Evolutionary conservation across 2,113 vertebrate genomes (phyloP).

Genomic region (Propithecus coquereli): DNA sequence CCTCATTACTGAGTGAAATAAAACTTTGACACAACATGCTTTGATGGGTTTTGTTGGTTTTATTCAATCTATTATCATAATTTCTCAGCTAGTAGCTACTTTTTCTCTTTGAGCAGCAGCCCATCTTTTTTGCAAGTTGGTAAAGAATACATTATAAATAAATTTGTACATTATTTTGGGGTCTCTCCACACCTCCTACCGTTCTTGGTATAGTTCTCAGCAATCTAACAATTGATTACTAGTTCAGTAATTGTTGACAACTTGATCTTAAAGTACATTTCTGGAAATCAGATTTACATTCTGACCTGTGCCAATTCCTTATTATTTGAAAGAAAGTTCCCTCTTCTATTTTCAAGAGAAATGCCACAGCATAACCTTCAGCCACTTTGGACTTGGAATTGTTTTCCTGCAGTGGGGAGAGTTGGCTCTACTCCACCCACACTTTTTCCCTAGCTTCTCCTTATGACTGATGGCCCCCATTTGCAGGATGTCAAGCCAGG

Average conservation of each 20-base stretch:
- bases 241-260: not conserved
- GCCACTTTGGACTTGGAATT: not conserved
- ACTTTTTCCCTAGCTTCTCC: not conserved
- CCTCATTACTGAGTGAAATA: not conserved
- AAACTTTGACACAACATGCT: not conserved
- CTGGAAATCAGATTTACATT: not conserved
- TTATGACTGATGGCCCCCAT: slow-evolving; percentile 34
- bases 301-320: not conserved
- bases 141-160: not conserved
- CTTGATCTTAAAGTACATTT: not conserved
- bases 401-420: not conserved
- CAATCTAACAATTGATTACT: not conserved
- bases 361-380: not conserved
- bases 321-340: not conserved
- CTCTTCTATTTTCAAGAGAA: slow-evolving; percentile 35
- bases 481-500: slow-evolving; percentile 11
- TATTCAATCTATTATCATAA: not conserved
- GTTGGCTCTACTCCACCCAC: not conserved
- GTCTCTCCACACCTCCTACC: not conserved
- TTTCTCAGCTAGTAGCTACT: not conserved
- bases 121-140: not conserved
- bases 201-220: not conserved
- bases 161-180: not conserved
- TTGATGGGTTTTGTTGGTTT: not conserved
- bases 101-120: slow-evolving; percentile 18